Evolutionary conservation across 1,140 invertebrate genomes (phyloP).

Genomic region (Camponotus floridanus): DNA sequence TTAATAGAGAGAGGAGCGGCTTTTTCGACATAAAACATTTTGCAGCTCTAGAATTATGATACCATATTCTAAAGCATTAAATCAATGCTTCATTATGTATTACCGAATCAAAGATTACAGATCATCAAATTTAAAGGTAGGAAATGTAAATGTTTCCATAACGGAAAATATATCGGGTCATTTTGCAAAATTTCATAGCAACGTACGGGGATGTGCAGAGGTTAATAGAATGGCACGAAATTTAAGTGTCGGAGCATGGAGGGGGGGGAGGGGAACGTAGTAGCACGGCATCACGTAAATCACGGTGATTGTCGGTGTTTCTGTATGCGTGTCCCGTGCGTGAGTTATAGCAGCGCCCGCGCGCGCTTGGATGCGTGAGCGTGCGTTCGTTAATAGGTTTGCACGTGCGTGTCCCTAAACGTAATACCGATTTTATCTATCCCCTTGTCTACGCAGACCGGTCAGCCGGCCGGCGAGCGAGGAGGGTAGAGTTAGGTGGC

Average conservation of each 20-base stretch:
- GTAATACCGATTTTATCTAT: constrained; percentile 74
- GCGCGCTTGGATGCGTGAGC: constrained; percentile 31
- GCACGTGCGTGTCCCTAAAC: constrained; percentile 67
- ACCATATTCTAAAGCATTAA: background rate
- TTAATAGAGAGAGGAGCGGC: background rate
- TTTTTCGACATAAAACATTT: background rate
- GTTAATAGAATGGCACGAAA: constrained; percentile 68
- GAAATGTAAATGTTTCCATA: background rate
- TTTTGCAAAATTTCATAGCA: constrained; percentile 67
- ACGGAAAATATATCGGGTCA: constrained; percentile 24
- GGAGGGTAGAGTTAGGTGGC: background rate
- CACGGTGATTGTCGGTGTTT: constrained; percentile 51
- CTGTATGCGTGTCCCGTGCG: background rate
- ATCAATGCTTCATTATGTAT: background rate
- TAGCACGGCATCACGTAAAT: constrained; percentile 65
- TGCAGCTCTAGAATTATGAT: background rate
- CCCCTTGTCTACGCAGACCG: constrained; percentile 61
- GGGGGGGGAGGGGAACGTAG: background rate
- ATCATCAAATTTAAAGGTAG: background rate
- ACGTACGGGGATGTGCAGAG: background rate
- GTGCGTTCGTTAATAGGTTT: constrained; percentile 72
- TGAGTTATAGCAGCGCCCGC: constrained; percentile 44
- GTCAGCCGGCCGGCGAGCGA: background rate
- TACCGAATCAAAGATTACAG: background rate
- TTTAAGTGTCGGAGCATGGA: constrained; percentile 1